Percentiles rank a stretch among this genome's conserved stretches.
Conservation (phyloP, 2,797 vertebrate genomes). For the Eremophila alpestris region DNA sequence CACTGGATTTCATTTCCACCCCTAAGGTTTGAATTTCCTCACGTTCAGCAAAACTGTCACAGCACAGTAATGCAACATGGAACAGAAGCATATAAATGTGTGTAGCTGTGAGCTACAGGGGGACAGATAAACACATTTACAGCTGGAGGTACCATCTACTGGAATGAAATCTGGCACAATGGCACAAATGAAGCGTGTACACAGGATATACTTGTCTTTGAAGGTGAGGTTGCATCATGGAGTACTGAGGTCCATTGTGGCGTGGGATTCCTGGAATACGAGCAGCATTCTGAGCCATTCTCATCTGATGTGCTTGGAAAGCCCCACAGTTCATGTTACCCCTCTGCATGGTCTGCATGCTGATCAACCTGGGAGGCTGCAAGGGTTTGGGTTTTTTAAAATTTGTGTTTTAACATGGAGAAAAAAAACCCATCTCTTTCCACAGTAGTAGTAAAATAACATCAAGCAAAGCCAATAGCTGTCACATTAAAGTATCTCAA, state of each 20-base stretch:
- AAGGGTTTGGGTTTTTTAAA: constrained; percentile 70
- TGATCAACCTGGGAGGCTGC: constrained; percentile 98
- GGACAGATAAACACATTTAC: constrained; percentile 35
- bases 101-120: background rate
- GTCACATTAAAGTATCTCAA: background rate
- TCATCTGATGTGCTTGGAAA: constrained; percentile 93
- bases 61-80: background rate
- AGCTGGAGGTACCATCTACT: constrained; percentile 26
- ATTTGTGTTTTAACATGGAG: constrained; percentile 52
- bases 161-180: constrained; percentile 43
- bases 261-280: constrained; percentile 89
- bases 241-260: constrained; percentile 92
- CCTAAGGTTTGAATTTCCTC: background rate
- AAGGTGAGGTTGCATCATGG: constrained; percentile 97
- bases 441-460: constrained; percentile 6
- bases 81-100: background rate
- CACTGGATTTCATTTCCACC: background rate
- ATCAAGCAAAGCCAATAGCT: constrained; percentile 37
- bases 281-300: constrained; percentile 87
- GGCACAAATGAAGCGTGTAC: constrained; percentile 69
- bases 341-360: constrained; percentile 94
- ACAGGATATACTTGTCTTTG: constrained; percentile 94
- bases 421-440: constrained; percentile 48
- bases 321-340: constrained; percentile 92
- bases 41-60: background rate